Base-by-base conservation (phyloP, 1,140 invertebrate genomes). In the Uloborus diversus region DNA sequence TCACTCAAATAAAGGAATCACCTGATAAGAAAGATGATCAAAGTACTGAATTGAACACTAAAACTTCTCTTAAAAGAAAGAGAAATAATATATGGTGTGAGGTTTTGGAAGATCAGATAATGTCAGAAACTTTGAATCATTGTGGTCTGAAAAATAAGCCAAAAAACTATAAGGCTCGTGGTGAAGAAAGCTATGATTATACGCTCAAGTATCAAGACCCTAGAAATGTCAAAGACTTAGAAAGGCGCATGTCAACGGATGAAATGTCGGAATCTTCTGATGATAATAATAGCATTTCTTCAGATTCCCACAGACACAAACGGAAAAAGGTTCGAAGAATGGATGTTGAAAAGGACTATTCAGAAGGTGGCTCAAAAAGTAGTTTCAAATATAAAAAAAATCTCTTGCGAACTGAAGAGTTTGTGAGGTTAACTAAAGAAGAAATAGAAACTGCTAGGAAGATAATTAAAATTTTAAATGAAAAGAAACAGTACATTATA, bases 161-260 rank as follows among this genome's bases (percentile, higher is more conserved):
- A 25, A 32, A 47, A 4, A 32, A 4, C 28, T 79, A 59, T 33
- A 42, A 33, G 0, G 62, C 30, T 20, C 27, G 76, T 1, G 65
- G 66, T 33, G 37, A 30, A 27, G 76, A 79, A 30, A 79, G 76
- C 17, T 79, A 79, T 42, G 76, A 79, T 35, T 79, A 69, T 20
- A 79, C 65, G 1, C 23, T 69, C 3, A 4, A n/a, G 9, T 53
- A 53, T 53, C 27, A 33, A 17, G 27, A 62, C 23, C 28, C 27
- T 33, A 62, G 30, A 33, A 4, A 13, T 14, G 3, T 4, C 4
- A 17, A 27, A 30, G 37, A 49, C 35, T 69, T 42, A 20, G 76
- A 79, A 37, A 33, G 37, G 4, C 7, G 30, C 23, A 79, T 62
- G 53, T 47, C 53, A 11, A 64, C 49, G 1, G 30, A 57, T 65